phyloP scores from a whole-genome alignment of 1,140 invertebrate species.

The Chlorops oryzae region DNA sequence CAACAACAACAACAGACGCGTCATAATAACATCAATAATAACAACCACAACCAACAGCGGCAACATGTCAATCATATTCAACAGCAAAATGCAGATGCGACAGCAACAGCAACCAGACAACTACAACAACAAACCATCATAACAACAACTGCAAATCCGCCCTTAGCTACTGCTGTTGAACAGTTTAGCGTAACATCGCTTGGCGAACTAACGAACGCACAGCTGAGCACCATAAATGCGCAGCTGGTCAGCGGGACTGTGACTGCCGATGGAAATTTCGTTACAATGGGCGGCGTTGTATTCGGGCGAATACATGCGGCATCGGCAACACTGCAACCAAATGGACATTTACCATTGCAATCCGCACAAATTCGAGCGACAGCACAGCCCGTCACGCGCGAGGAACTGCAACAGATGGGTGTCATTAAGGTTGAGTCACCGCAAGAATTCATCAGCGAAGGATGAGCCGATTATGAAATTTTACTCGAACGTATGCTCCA shows the following conservation, averaged over 20 bases:
- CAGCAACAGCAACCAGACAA: slow-evolving; percentile 25
- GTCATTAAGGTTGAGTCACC: slow-evolving; percentile 43
- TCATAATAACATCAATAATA: slow-evolving; percentile 32
- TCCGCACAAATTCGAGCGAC: slow-evolving; percentile 15
- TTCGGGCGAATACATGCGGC: slow-evolving; percentile 38
- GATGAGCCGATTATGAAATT: slow-evolving; percentile 37
- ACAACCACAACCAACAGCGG: slow-evolving; percentile 24
- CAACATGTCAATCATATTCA: slow-evolving; percentile 18
- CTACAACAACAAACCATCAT: slow-evolving; percentile 12
- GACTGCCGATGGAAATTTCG: slow-evolving; percentile 40
- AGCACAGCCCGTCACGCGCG: slow-evolving; percentile 16
- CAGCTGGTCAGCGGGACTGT: slow-evolving; percentile 33
- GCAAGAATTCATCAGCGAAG: slow-evolving; percentile 23
- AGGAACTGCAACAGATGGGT: slow-evolving; percentile 39
- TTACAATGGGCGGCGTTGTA: slow-evolving; percentile 44
- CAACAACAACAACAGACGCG: slow-evolving; percentile 28
- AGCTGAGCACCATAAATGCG: slow-evolving; percentile 20
- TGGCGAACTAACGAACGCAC: slow-evolving; percentile 36
- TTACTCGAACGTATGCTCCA: slow-evolving; percentile 37
- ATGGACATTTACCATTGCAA: slow-evolving; percentile 9
- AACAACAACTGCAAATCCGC: slow-evolving; percentile 12
- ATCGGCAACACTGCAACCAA: slow-evolving; percentile 13
- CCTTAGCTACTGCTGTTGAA: slow-evolving; percentile 20
- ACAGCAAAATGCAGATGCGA: slow-evolving; percentile 25
- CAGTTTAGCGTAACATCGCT: slow-evolving; percentile 40